Base-by-base conservation (phyloP, 2,113 vertebrate species). In the Leptocoma aspasia region DNA sequence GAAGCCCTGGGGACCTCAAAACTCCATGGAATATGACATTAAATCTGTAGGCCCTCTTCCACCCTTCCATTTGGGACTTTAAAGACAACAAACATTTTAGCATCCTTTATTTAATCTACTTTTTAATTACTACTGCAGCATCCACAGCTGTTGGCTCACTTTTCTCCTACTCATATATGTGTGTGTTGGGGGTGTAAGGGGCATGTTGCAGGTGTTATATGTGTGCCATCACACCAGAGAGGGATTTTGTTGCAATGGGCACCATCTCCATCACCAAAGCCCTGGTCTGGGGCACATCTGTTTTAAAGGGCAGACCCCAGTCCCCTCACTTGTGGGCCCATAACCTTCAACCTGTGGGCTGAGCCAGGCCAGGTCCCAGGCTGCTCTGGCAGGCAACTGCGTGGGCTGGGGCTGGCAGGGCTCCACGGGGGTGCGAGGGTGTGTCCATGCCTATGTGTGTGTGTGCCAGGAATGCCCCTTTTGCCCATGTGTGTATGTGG, bases 311-410 rank as follows among this genome's bases (percentile, higher is more conserved):
- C 28, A 61, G 50, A 61, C 2, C 23, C 3, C 1, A 2, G 11
- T 45, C 8, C 21, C 27, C 8, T 69, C 1, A 1, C n/a, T 52
- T 0, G 0, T 22, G 20, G 27, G 19, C 27, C 23, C 18, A 3
- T 30, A 57, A 9, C n/a, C 20, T 20, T 52, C 13, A 60, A 8
- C 9, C 42, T 7, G 6, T 6, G 31, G 20, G 28, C 33, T 31
- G 30, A 90, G 94, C 85, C 86, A 14, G 89, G 83, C 83, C 28
- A 39, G 39, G 20, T 50, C 78, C 56, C 89, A 68, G 28, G 69
- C 93, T 93, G 91, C 24, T 53, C 69, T 68, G 59, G 64, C 52
- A 52, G 92, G 70, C 80, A 96, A 78, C 94, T 96, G 86, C 39
- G 6, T 23, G 87, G 39, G 80, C 85, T 69, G 31, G 53, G 33